Percentiles rank a stretch among this genome's conserved stretches.
Conservation (phyloP, 1,140 invertebrate species). For the Riptortus pedestris region DNA sequence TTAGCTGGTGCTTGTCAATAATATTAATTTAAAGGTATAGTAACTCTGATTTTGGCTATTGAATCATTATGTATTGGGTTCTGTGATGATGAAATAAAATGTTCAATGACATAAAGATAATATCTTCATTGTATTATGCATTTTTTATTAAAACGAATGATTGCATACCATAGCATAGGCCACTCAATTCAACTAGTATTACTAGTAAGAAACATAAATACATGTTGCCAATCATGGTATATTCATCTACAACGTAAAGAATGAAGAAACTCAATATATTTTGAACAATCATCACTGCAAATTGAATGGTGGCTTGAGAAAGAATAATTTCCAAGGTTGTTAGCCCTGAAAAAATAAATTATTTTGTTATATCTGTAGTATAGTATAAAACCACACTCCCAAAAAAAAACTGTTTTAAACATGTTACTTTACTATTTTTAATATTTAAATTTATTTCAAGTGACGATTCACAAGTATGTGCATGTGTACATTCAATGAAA, state of each 20-base stretch:
- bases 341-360: constrained; percentile 19
- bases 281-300: constrained; percentile 22
- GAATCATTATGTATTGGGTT: too few species aligned
- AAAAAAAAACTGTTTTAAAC: background rate
- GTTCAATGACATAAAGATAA: too few species aligned
- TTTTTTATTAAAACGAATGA: background rate
- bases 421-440: too few species aligned
- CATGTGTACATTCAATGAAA: too few species aligned
- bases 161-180: constrained; percentile 24
- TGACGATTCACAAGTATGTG: too few species aligned
- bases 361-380: background rate
- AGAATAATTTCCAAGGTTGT: constrained; percentile 24
- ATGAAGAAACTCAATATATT: constrained; percentile 24
- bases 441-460: too few species aligned
- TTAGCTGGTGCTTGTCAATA: too few species aligned
- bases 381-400: background rate
- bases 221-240: constrained; percentile 20
- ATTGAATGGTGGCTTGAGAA: constrained; percentile 22
- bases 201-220: constrained; percentile 14
- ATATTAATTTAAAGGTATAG: too few species aligned
- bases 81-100: too few species aligned
- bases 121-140: too few species aligned
- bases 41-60: too few species aligned
- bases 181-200: constrained; percentile 16
- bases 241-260: constrained; percentile 10